Percentiles rank a stretch among this genome's conserved stretches.
phyloP scores from a whole-genome alignment of 2,113 vertebrate genomes.

The Dryoscopus gambensis region DNA sequence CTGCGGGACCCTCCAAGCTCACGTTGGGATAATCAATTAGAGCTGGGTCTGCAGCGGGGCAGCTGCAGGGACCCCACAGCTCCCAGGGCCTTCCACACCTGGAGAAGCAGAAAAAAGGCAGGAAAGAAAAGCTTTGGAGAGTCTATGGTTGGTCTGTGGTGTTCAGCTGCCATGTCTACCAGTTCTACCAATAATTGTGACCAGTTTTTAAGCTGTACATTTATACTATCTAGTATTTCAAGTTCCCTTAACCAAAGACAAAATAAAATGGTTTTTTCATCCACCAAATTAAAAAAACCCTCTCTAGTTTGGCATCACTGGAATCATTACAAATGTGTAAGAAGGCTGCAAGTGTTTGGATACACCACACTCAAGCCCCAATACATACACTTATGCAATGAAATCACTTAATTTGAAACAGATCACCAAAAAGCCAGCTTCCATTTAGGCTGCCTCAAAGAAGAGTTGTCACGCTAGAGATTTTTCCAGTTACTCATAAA shows the following conservation, averaged over 20 bases:
- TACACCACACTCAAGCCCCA: neutral
- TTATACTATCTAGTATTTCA: neutral
- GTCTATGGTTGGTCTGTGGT: neutral
- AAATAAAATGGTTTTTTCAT: neutral
- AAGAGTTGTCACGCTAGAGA: neutral
- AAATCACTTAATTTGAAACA: conserved; percentile 1
- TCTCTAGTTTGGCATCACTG: neutral
- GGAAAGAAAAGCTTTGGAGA: neutral
- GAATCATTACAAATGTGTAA: neutral
- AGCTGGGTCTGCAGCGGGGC: neutral
- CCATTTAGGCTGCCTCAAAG: neutral
- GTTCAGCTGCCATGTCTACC: neutral
- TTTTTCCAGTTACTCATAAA: neutral
- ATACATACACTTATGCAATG: neutral
- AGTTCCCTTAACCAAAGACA: neutral
- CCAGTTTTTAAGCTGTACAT: neutral
- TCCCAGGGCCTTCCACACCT: neutral
- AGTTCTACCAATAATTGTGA: neutral
- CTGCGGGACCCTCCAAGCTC: neutral
- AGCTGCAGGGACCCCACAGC: neutral
- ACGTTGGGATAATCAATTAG: neutral
- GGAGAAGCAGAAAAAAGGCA: neutral
- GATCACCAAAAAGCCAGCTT: neutral
- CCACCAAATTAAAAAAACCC: neutral
- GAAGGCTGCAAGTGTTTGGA: neutral